Evolutionary conservation across 2,888 invertebrate genomes (phyloP), one percentile per base, ranked within the genome.

Genomic region (Amorpha juglandis): DNA sequence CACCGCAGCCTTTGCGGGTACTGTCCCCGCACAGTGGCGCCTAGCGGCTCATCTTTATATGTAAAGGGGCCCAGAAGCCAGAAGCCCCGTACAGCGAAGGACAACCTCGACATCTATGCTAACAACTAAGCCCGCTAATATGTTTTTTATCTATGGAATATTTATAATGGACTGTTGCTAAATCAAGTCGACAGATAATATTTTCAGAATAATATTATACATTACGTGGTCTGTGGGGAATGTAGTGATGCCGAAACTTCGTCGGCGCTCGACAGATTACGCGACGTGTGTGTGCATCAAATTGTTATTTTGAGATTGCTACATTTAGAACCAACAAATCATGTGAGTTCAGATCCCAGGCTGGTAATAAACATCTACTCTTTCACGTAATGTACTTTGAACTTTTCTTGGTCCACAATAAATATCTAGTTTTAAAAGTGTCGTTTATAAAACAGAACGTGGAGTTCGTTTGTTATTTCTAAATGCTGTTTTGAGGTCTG

Each of bases 271-370:
- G 6, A n/a, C 51, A 9, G 11, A 21, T 0, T n/a, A 8, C n/a
- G 53, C 33, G 53, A 53, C 53, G n/a, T 53, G 7, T 14, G n/a
- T 53, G 7, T 14, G 21, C n/a, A 53, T 53, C 6, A 55, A 55
- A 50, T 50, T 7, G 35, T 38, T 38, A 55, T 38, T 35, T 35
- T n/a, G 11, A 55, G 35, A 55, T 16, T 55, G 16, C n/a, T 53
- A 35, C n/a, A 53, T 33, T 21, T 53, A 53, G 33, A 53, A n/a
- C 53, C 33, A 16, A 50, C 50, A 50, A 50, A 50, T 50, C 50
- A 50, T 50, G 9, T 50, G 50, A 19, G 50, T 8, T 50, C 19
- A 50, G 19, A 19, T 50, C 50, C 50, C 50, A 50, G 8, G 50
- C 19, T 50, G 9, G 50, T 50, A 19, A 50, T 19, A 19, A 50